These are phyloP conservation scores for Parotocinclus haroldoi DNA, from an alignment of 2,797 vertebrate species.

Conservation along the genomic window DNA sequence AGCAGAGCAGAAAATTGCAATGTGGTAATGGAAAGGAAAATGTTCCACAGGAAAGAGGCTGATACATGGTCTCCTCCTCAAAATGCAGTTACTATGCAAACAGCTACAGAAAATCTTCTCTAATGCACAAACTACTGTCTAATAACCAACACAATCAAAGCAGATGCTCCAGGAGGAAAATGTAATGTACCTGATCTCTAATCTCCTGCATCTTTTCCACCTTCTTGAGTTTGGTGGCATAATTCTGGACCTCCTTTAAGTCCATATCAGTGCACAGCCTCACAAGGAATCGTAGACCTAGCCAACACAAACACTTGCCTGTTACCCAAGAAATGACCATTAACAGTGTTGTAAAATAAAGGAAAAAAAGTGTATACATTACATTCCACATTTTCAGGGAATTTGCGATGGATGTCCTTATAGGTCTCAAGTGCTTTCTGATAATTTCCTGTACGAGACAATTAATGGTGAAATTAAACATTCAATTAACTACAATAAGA, in stretches of 20 bases:
- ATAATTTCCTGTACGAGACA: conserved; percentile 82
- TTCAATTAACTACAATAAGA: neutral
- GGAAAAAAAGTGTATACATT: conserved; percentile 50
- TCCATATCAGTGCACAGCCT: conserved; percentile 92
- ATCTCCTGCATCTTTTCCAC: conserved; percentile 93
- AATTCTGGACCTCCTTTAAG: conserved; percentile 91
- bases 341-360: neutral
- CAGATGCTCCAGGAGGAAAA: neutral
- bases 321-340: neutral
- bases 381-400: conserved; percentile 96
- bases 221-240: conserved; percentile 89
- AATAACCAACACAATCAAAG: neutral
- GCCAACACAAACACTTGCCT: conserved; percentile 15
- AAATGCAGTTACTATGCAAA: conserved; percentile 36
- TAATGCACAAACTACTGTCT: neutral
- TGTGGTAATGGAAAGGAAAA: conserved; percentile 4
- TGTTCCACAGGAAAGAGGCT: conserved; percentile 16
- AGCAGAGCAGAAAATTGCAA: neutral
- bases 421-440: conserved; percentile 94
- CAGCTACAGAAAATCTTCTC: conserved; percentile 47
- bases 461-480: neutral
- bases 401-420: conserved; percentile 89
- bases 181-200: conserved; percentile 82
- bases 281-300: conserved; percentile 91
- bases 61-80: conserved; percentile 3